A percentile compares a stretch with the other conserved stretches of the same genome.
Evolutionary conservation across 2,888 invertebrate species (phyloP).

Genomic region (Ctena decussata): DNA sequence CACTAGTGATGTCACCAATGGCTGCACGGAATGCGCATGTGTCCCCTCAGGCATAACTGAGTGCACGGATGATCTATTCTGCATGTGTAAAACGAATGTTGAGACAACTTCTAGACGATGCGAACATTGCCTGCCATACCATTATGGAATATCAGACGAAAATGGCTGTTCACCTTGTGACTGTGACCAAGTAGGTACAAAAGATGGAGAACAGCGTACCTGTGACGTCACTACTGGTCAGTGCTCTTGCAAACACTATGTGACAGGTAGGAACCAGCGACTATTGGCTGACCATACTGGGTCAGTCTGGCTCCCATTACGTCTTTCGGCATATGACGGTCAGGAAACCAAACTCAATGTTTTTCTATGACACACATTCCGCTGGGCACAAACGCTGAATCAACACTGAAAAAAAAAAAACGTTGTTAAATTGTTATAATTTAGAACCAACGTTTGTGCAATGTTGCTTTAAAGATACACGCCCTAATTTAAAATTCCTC

Average conservation of each 20-base stretch:
- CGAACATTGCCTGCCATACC: constrained; percentile 14
- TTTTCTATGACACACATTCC: too few species aligned
- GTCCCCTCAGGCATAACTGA: constrained; percentile 27
- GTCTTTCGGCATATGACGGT: too few species aligned
- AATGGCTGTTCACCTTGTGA: constrained; percentile 42
- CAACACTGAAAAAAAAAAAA: too few species aligned
- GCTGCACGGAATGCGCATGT: constrained; percentile 43
- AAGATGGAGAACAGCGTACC: not conserved
- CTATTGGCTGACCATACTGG: too few species aligned
- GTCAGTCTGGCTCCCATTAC: too few species aligned
- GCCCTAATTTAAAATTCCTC: too few species aligned
- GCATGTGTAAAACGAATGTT: constrained; percentile 45
- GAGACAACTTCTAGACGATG: constrained; percentile 23
- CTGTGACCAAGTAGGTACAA: constrained; percentile 29
- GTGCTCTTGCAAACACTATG: constrained; percentile 45
- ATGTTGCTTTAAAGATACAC: too few species aligned
- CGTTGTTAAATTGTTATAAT: too few species aligned
- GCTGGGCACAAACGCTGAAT: too few species aligned
- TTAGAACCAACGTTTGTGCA: too few species aligned
- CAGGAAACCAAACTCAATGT: too few species aligned
- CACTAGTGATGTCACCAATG: not conserved
- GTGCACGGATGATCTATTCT: constrained; percentile 26
- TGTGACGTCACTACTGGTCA: constrained; percentile 42
- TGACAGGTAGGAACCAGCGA: constrained; percentile 43
- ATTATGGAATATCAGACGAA: constrained; percentile 19